Percentiles rank a stretch among this genome's conserved stretches.
phyloP scores from a whole-genome alignment of 2,113 vertebrate species.

The Quiscalus mexicanus region DNA sequence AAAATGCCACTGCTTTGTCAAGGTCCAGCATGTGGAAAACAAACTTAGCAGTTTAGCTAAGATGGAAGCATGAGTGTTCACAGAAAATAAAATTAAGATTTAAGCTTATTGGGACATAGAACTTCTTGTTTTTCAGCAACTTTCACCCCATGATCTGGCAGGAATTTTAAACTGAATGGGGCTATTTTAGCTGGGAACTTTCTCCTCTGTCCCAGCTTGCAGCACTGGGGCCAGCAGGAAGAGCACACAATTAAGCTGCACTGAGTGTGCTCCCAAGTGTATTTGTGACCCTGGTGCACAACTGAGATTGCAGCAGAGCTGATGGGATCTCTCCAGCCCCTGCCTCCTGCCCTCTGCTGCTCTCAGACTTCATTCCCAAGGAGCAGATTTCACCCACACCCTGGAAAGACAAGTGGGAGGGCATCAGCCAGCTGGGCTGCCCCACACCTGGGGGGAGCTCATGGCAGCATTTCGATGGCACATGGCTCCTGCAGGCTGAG shows the following conservation, averaged over 20 bases:
- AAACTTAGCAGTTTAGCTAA: not conserved
- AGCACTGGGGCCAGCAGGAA: not conserved
- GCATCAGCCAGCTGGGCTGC: not conserved
- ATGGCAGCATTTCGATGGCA: not conserved
- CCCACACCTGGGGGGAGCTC: not conserved
- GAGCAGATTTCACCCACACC: not conserved
- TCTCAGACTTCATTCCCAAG: not conserved
- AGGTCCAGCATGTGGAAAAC: not conserved
- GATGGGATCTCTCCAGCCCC: not conserved
- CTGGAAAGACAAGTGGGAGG: not conserved
- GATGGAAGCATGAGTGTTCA: not conserved
- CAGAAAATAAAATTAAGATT: not conserved
- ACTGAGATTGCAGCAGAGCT: not conserved
- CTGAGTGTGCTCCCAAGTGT: fast-evolving
- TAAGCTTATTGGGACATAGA: not conserved
- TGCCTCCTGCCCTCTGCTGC: not conserved
- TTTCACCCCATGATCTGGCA: not conserved
- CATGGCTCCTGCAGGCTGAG: not conserved
- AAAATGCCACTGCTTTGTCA: not conserved
- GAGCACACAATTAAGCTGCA: not conserved
- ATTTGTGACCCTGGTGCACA: not conserved
- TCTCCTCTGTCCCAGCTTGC: not conserved
- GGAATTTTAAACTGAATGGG: not conserved
- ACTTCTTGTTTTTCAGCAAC: not conserved
- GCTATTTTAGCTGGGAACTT: not conserved